Percentiles rank a stretch among this genome's conserved stretches.
Evolutionary conservation across 1,140 invertebrate genomes (phyloP).

Genomic region (Lordiphosa collinella): DNA sequence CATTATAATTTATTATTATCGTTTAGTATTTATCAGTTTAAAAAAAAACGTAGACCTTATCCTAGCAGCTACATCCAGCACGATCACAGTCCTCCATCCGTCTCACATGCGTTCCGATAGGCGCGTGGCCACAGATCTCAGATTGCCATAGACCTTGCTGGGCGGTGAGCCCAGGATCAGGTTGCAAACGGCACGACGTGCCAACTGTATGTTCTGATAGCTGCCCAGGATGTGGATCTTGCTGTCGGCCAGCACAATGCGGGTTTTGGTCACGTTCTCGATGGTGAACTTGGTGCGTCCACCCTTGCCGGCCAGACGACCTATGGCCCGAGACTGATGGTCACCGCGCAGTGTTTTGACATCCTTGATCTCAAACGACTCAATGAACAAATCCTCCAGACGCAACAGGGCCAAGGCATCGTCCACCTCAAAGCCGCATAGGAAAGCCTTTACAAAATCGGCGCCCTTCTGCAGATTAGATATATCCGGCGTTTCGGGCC

Average conservation of each 20-base stretch:
- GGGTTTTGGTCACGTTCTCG: conserved; percentile 99
- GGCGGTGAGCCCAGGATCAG: conserved; percentile 97
- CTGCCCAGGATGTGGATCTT: conserved; percentile 99
- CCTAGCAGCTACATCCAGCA: not conserved
- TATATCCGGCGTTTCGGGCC: conserved; percentile 90
- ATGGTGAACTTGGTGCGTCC: conserved; percentile 99
- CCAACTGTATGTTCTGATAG: conserved; percentile 97
- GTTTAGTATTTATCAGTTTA: conserved; percentile 28
- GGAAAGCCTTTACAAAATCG: conserved; percentile 98
- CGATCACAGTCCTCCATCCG: conserved; percentile 30
- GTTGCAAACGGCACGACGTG: conserved; percentile 97
- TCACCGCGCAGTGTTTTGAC: conserved; percentile 98
- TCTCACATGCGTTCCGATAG: conserved; percentile 89
- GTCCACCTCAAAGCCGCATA: conserved; percentile 98
- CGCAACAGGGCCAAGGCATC: conserved; percentile 96
- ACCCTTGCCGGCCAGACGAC: conserved; percentile 97
- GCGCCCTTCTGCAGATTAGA: conserved; percentile 97
- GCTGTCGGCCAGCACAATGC: conserved; percentile 97
- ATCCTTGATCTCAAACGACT: conserved; percentile 98
- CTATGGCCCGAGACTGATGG: conserved; percentile 96
- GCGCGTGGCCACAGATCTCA: conserved; percentile 90
- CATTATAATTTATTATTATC: not conserved
- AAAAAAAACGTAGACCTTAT: conserved; percentile 27
- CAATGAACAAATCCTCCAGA: conserved; percentile 98
- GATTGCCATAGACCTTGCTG: conserved; percentile 96